Evolutionary conservation across 2,113 vertebrate genomes (phyloP), one percentile per base, ranked within the genome.

Genomic region (Scalopus aquaticus): DNA sequence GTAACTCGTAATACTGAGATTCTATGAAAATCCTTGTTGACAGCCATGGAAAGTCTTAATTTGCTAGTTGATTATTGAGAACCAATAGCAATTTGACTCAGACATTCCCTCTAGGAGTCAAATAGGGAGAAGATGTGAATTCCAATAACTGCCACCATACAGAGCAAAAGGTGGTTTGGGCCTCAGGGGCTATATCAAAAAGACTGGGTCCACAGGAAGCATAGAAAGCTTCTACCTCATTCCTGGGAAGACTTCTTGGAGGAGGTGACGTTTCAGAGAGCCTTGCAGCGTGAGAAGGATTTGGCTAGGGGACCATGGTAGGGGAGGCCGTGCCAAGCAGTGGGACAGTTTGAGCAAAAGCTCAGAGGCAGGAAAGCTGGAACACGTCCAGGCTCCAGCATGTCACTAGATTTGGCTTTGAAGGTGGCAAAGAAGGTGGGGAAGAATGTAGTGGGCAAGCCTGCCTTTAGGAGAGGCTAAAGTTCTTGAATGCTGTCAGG

Each of bases 181-280:
- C 30, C 9, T 7, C 17, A 20, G 5, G 60, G 49, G 32, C 77
- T 83, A 39, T 1, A 19, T 39, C 42, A 86, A 51, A 78, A 37
- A 70, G 51, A 69, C 26, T 9, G 60, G 80, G 19, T 67, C 95
- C 86, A 35, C 12, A 12, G 56, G 35, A 51, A 35, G 20, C 35
- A 49, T 11, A 39, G 67, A n/a, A 32, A n/a, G 22, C 54, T 73
- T 44, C 76, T 56, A 42, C 8, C 46, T 42, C 22, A 56, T 56
- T 12, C 37, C 82, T 35, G 37, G 90, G 72, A 74, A 86, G 51
- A 35, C 78, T 94, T 90, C 86, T 51, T 56, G 56, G 90, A 88
- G 30, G 73, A 88, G 37, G 62, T n/a, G 46, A 67, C 30, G 1
- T 83, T 89, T 51, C 92, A 44, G 46, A 84, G 26, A 44, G 22